Evolutionary conservation across 2,888 invertebrate genomes (phyloP), one percentile per base, ranked within the genome.

Genomic region (Tipula helvola): DNA sequence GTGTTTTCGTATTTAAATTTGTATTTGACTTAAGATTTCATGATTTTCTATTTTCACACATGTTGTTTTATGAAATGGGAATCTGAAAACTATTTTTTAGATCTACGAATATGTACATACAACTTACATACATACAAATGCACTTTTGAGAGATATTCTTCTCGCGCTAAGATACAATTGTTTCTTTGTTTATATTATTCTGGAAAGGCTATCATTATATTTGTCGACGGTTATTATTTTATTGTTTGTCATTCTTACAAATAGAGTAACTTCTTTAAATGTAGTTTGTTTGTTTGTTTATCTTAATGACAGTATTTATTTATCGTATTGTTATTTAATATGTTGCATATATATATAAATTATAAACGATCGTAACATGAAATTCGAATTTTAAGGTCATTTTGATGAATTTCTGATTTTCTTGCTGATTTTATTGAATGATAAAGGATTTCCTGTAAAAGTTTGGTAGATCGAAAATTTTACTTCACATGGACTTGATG

Each of bases 41-140:
- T 71, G 71, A 71, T 71, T 71, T 71, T 71, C 71, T 71, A 71
- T 71, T 71, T 71, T 71, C 71, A 71, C 71, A 71, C 71, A 71
- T 71, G 28, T 28, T 28, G 71, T 28, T 71, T 71, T 71, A 28
- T 71, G 71, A 71, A 71, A 71, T 71, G 71, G 28, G 71, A 71
- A 71, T 57, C 71, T 18, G 71, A 71, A 71, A 71, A 10, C 28
- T 71, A 8, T 71, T 71, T 16, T 39, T 39, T 39, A n/a, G 39
- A 13, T 52, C 16, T 52, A 5, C 7, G 52, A 52, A 52, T 44
- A 44, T 4, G 16, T 52, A 52, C 52, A n/a, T 16, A 52, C 10
- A 42, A n/a, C n/a, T 10, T 8, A 5, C 42, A 42, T n/a, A 71
- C 71, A 71, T 12, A 71, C 10, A 71, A 71, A 71, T 71, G 71